phyloP scores from a whole-genome alignment of 1,140 invertebrate genomes.

The Heliothis virescens region DNA sequence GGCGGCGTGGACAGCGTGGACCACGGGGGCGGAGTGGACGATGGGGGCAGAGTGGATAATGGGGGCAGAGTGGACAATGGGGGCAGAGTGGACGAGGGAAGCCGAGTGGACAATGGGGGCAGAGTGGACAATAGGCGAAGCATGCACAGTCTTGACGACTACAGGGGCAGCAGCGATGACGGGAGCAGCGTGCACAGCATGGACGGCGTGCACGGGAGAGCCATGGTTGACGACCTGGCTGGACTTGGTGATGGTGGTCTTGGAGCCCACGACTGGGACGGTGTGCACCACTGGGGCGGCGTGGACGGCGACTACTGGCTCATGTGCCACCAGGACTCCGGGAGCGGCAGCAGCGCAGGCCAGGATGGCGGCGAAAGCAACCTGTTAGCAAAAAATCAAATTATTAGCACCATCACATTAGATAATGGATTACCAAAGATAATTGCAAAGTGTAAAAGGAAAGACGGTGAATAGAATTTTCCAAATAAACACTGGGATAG shows the following conservation, averaged over 20 bases:
- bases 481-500: no score
- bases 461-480: no score
- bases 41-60: slow-evolving; percentile 67
- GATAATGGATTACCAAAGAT: no score
- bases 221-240: slow-evolving; percentile 80
- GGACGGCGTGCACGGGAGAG: slow-evolving; percentile 52
- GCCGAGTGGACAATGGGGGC: slow-evolving; percentile 54
- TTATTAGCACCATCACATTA: neutral
- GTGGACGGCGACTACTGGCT: slow-evolving; percentile 70
- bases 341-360: slow-evolving; percentile 86
- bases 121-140: slow-evolving; percentile 39
- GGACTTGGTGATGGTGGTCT: slow-evolving; percentile 79
- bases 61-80: slow-evolving; percentile 59
- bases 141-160: slow-evolving; percentile 63
- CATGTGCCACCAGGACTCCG: slow-evolving; percentile 77
- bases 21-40: slow-evolving; percentile 70
- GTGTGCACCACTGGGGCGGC: slow-evolving; percentile 73
- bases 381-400: slow-evolving; percentile 64
- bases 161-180: slow-evolving; percentile 75
- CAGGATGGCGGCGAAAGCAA: slow-evolving; percentile 84
- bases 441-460: no score
- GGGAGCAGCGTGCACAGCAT: slow-evolving; percentile 66
- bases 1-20: slow-evolving; percentile 74
- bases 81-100: slow-evolving; percentile 43
- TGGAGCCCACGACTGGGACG: slow-evolving; percentile 72